A percentile compares a stretch with the other conserved stretches of the same genome.
phyloP scores from a whole-genome alignment of 2,888 invertebrate species.

The Melinopterus prodromus region DNA sequence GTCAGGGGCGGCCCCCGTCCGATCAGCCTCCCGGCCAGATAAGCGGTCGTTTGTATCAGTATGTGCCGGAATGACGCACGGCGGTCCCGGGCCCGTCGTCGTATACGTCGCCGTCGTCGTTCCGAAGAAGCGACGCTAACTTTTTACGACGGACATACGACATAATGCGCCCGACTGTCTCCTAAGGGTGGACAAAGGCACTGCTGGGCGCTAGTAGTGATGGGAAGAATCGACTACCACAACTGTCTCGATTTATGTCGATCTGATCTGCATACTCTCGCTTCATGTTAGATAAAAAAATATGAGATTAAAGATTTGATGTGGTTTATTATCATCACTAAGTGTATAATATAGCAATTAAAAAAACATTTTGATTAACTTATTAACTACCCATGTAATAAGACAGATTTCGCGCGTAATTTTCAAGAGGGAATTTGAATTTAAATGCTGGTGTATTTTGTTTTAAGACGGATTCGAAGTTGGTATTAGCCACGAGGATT shows the following conservation, averaged over 20 bases:
- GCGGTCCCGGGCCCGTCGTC: constrained; percentile 45
- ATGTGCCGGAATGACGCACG: constrained; percentile 58
- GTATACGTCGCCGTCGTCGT: background rate
- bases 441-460: too few relatives aligned
- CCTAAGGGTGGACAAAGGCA: background rate
- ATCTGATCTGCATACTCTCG: too few relatives aligned
- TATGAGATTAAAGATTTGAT: too few relatives aligned
- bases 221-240: background rate
- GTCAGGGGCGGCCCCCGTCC: constrained; percentile 4
- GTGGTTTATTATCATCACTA: too few relatives aligned
- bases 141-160: constrained; percentile 57
- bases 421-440: too few relatives aligned
- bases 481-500: too few relatives aligned
- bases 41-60: constrained; percentile 53
- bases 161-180: constrained; percentile 49
- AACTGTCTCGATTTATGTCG: background rate
- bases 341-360: too few relatives aligned
- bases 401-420: too few relatives aligned
- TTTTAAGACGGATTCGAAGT: too few relatives aligned
- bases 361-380: too few relatives aligned
- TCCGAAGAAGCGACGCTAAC: constrained; percentile 51
- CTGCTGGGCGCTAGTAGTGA: background rate
- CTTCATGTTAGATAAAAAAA: too few relatives aligned
- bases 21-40: background rate
- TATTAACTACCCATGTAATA: too few relatives aligned